Percentiles rank a stretch among this genome's conserved stretches.
phyloP scores from a whole-genome alignment of 2,888 invertebrate species.

The Epiperipatus broadwayi region DNA sequence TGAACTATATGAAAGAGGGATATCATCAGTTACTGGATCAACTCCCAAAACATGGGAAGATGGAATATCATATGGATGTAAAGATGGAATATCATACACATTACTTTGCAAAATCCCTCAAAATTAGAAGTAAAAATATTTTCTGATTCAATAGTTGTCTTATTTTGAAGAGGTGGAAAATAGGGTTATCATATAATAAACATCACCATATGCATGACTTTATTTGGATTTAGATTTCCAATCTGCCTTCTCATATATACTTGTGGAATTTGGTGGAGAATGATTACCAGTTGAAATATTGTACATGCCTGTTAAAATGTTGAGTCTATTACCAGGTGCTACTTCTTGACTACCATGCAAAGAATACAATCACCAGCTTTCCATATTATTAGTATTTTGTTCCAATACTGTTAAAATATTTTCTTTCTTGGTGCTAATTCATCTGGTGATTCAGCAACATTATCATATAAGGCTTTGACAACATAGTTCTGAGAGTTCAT shows the following conservation, averaged over 20 bases:
- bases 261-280: too few species aligned
- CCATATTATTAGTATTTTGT: conserved; percentile 70
- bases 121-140: too few species aligned
- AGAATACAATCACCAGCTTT: conserved; percentile 94
- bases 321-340: conserved; percentile 79
- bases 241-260: too few species aligned
- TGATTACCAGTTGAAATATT: too few species aligned
- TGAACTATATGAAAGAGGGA: too few species aligned
- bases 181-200: too few species aligned
- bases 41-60: conserved; percentile 17
- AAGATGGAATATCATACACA: conserved; percentile 17
- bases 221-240: too few species aligned
- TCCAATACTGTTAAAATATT: conserved; percentile 78
- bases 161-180: too few species aligned
- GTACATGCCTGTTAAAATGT: conserved; percentile 63
- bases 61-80: conserved; percentile 21
- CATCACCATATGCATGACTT: too few species aligned
- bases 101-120: too few species aligned
- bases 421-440: conserved; percentile 77
- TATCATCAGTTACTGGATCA: conserved; percentile 14
- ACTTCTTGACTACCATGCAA: conserved; percentile 78
- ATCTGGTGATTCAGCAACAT: conserved; percentile 76
- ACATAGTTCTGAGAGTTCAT: conserved; percentile 70
- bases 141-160: too few species aligned
- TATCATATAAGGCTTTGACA: conserved; percentile 82